Evolutionary conservation across 1,140 invertebrate species (phyloP), one percentile per base, ranked within the genome.

Genomic region (Drosophila kanapiae): DNA sequence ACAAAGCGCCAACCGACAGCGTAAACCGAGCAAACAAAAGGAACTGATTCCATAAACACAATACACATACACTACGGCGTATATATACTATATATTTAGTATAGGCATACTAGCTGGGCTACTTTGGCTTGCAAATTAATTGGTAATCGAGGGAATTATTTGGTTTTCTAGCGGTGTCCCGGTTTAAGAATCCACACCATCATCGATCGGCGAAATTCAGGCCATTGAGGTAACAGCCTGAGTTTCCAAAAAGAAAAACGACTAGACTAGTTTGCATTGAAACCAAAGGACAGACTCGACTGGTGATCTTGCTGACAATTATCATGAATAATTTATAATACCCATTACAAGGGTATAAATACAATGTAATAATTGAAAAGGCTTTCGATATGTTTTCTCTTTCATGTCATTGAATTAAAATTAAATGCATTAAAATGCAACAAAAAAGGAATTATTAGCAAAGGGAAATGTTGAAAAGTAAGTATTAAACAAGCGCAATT

Each of bases 21-120:
- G 37, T 31, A 37, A 31, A 18, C 56, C 51, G 33, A 57, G 33
- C 70, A 79, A 72, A 67, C 68, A 51, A 57, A 53, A 27, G 27
- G 13, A 6, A 4, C n/a, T 18, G 23, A 14, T 18, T 27, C 9
- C 14, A 29, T 18, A 62, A 47, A 62, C 59, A 42, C 16, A 16
- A 9, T 18, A 23, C 9, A n/a, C n/a, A n/a, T n/a, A n/a, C 18
- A 13, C 5, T 37, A 27, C 7, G 18, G 14, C 7, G 9, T 10
- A 27, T 33, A 13, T 47, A 48, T n/a, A 23, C 3, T 8, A 42
- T 35, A 29, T 45, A 42, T 3, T 2, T 29, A 37, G 33, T 47
- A 29, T 33, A 59, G 43, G 56, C 57, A 33, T 14, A 27, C 37
- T 29, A 5, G 13, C 8, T 8, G 14, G 13, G 42, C 14, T 14